These are phyloP conservation scores for Megalonaias nervosa DNA, from an alignment of 1,140 invertebrate genomes.

Conservation along the genomic window DNA sequence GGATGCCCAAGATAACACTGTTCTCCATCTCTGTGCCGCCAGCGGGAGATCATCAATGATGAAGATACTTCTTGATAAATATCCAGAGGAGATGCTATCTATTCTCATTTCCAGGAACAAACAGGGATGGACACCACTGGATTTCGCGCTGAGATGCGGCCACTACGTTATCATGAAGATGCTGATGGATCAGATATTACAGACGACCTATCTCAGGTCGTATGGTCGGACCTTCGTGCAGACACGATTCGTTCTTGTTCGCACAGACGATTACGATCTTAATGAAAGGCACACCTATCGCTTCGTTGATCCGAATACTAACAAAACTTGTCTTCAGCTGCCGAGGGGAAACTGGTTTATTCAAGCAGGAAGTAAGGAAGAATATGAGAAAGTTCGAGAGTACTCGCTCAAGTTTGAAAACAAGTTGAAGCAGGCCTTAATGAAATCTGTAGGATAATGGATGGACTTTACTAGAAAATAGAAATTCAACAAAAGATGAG, in stretches of 20 bases:
- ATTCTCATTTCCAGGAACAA: slow-evolving; percentile 24
- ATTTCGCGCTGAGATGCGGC: slow-evolving; percentile 32
- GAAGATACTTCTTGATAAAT: slow-evolving; percentile 16
- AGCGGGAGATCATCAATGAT: slow-evolving; percentile 27
- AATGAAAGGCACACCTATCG: slow-evolving; percentile 26
- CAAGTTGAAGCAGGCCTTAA: slow-evolving; percentile 22
- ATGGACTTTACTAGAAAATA: no score
- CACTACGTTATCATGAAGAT: slow-evolving; percentile 24
- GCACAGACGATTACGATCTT: slow-evolving; percentile 25
- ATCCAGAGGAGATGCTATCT: slow-evolving; percentile 31
- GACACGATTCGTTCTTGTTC: slow-evolving; percentile 30
- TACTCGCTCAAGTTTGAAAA: slow-evolving; percentile 27
- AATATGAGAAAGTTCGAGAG: slow-evolving; percentile 28
- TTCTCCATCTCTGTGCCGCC: slow-evolving; percentile 28
- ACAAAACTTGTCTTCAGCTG: slow-evolving; percentile 29
- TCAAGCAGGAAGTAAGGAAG: slow-evolving; percentile 29
- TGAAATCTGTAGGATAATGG: slow-evolving; percentile 4
- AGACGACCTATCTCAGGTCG: background rate
- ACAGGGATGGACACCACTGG: slow-evolving; percentile 35
- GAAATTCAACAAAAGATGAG: no score
- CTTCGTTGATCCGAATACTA: slow-evolving; percentile 9
- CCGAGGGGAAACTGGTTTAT: slow-evolving; percentile 36
- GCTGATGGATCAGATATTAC: slow-evolving; percentile 18
- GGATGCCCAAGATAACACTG: slow-evolving; percentile 32
- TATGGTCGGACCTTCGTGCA: slow-evolving; percentile 28